Evolutionary conservation across 1,140 invertebrate species (phyloP).

Genomic region (Leptopilina clavipes): DNA sequence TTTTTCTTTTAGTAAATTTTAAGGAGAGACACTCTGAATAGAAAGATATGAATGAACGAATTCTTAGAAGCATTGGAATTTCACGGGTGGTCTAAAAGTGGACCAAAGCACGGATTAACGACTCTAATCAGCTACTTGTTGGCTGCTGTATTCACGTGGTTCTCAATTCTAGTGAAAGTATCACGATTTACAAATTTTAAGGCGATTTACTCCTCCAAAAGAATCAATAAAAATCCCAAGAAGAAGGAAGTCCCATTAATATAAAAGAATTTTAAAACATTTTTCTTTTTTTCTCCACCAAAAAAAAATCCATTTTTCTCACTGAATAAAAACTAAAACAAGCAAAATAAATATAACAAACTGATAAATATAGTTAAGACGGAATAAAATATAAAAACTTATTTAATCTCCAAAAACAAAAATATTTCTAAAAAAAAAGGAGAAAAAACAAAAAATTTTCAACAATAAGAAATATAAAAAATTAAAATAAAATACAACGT

Average conservation of each 20-base stretch:
- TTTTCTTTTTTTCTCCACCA: too few species aligned
- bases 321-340: not conserved
- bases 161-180: not conserved
- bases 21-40: not conserved
- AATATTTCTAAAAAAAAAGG: too few species aligned
- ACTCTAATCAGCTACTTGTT: conserved; percentile 27
- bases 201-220: not conserved
- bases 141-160: not conserved
- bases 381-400: too few species aligned
- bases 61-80: conserved; percentile 7
- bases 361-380: too few species aligned
- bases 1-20: not conserved
- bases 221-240: not conserved
- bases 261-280: not conserved
- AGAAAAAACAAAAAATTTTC: too few species aligned
- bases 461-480: too few species aligned
- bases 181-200: conserved; percentile 12
- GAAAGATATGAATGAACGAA: not conserved
- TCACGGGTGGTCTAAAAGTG: conserved; percentile 10
- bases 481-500: too few species aligned
- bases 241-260: too few species aligned
- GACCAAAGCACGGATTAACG: conserved; percentile 19
- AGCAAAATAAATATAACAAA: too few species aligned
- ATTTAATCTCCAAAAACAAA: too few species aligned
- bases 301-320: too few species aligned